phyloP scores from a whole-genome alignment of 2,797 vertebrate species.

The Botia almorhae region DNA sequence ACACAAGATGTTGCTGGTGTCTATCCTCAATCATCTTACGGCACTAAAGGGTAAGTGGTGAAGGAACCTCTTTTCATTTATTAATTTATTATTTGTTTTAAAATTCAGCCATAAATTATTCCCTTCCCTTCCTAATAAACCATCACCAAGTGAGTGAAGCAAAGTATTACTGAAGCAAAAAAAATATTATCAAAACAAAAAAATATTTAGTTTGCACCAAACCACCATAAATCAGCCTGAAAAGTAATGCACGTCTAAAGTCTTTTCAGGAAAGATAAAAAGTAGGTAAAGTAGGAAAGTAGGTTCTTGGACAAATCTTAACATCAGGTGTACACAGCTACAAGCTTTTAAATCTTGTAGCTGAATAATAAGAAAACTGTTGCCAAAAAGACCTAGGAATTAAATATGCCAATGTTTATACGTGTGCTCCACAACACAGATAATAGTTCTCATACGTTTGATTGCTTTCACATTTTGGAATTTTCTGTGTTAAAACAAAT shows the following conservation, averaged over 20 bases:
- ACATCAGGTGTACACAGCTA: slow-evolving; percentile 10
- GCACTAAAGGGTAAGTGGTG: slow-evolving; percentile 62
- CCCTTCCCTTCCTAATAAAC: too few relatives aligned
- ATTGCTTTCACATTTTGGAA: slow-evolving; percentile 17
- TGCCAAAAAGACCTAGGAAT: slow-evolving; percentile 27
- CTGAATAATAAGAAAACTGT: not conserved
- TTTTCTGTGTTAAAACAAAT: not conserved
- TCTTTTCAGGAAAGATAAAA: too few relatives aligned
- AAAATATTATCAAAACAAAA: too few relatives aligned
- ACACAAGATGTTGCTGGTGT: slow-evolving; percentile 80
- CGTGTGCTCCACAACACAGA: not conserved
- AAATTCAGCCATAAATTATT: not conserved
- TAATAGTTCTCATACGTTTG: not conserved
- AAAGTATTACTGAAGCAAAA: too few relatives aligned
- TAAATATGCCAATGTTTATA: not conserved
- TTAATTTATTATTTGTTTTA: too few relatives aligned
- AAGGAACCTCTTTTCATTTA: not conserved
- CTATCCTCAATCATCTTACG: slow-evolving; percentile 57
- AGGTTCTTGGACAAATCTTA: not conserved
- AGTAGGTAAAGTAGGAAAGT: too few relatives aligned
- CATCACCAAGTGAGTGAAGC: too few relatives aligned
- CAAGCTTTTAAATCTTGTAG: not conserved
- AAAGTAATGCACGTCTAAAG: too few relatives aligned
- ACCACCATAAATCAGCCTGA: too few relatives aligned
- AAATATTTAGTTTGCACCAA: too few relatives aligned